Evolutionary conservation across 2,113 vertebrate species (phyloP).

Genomic region (Tenebrosternarchus preto): DNA sequence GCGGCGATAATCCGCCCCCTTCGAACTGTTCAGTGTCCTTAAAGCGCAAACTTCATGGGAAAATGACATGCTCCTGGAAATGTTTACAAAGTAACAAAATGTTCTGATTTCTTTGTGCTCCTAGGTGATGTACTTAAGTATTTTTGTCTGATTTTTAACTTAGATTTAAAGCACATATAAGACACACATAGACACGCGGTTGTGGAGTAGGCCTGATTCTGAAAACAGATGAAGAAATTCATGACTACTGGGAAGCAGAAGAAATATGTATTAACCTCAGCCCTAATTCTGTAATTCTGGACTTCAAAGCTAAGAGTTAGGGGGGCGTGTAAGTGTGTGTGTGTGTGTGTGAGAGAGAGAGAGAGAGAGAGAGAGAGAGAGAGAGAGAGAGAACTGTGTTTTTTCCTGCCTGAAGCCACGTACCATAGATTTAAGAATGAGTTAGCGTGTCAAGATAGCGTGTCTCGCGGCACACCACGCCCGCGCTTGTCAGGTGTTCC

Average conservation of each 20-base stretch:
- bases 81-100: neutral
- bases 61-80: neutral
- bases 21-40: neutral
- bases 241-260: too few species aligned
- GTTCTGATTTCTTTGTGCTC: neutral
- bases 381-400: slow-evolving; percentile 4
- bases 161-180: too few species aligned
- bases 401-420: slow-evolving; percentile 66
- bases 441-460: slow-evolving; percentile 80
- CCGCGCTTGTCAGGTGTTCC: slow-evolving; percentile 78
- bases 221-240: too few species aligned
- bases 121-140: too few species aligned
- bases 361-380: slow-evolving; percentile 2
- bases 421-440: slow-evolving; percentile 78
- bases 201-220: too few species aligned
- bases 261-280: too few species aligned
- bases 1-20: slow-evolving; percentile 28
- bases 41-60: neutral
- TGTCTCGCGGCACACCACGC: slow-evolving; percentile 75
- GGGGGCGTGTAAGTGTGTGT: neutral
- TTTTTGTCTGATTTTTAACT: too few species aligned
- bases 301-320: too few species aligned
- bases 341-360: neutral
- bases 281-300: too few species aligned
- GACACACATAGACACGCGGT: too few species aligned